Base-by-base conservation (phyloP, 1,140 invertebrate genomes). In the Chymomyza costata region DNA sequence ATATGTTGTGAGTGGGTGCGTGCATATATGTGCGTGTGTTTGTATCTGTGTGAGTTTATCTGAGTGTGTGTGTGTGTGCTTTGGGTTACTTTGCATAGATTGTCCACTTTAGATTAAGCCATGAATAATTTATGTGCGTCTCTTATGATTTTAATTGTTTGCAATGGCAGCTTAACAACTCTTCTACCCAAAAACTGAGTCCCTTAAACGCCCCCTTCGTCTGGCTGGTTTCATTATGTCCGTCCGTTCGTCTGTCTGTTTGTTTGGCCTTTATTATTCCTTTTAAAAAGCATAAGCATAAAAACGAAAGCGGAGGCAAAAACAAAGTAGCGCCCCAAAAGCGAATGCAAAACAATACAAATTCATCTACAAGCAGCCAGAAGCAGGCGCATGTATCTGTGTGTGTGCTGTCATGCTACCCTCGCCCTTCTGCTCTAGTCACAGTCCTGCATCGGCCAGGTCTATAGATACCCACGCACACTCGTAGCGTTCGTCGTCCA, bases 61-160 rank as follows among this genome's bases (percentile, higher is more conserved):
- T 3, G 7, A 30, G 30, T 50, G 55, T 35, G 40, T 43, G 17
- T 58, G 65, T 41, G 50, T 15, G 54, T 47, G 38, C 62, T 48
- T 18, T 21, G 45, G 46, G 38, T 60, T 74, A 55, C 66, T 74
- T 78, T 82, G 78, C 78, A 82, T 82, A 82, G 78, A 82, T 82
- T 82, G 78, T 82, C 78, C 78, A 82, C 78, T 82, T 82, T 80
- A 82, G 78, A 82, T 82, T 82, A 82, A 78, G 78, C 66, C 70
- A 82, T 82, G 78, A 82, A 82, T 82, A 82, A 82, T 82, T 82
- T 82, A 82, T 82, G 78, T 82, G 78, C 78, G 78, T 83, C 80
- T 83, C 68, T 83, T 83, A 83, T 83, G 80, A 83, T 83, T 83
- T 83, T 83, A 83, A 83, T 83, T 83, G 80, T 83, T 83, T 82